These are phyloP conservation scores for Ciconia maguari DNA, from an alignment of 2,113 vertebrate species.

Conservation along the genomic window DNA sequence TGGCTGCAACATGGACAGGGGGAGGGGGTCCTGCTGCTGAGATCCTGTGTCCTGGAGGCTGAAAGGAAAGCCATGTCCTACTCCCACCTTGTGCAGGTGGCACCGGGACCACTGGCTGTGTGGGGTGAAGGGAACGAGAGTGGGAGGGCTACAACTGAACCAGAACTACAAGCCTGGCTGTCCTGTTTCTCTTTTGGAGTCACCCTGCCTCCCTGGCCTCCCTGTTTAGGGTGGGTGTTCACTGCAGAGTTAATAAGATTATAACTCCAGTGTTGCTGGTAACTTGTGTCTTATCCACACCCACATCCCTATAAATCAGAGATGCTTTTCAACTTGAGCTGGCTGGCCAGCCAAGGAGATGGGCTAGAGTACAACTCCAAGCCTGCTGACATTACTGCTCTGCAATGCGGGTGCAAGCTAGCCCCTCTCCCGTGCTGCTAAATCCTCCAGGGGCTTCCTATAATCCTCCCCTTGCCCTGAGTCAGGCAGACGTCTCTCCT, in stretches of 20 bases:
- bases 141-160: background rate
- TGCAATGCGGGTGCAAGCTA: background rate
- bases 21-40: background rate
- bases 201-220: background rate
- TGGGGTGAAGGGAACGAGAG: background rate
- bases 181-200: background rate
- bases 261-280: conserved; percentile 3
- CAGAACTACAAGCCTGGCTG: background rate
- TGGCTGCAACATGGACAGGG: background rate
- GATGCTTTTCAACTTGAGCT: background rate
- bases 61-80: background rate
- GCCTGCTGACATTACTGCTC: conserved; percentile 5
- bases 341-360: background rate
- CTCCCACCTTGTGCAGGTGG: background rate
- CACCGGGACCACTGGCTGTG: background rate
- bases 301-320: conserved; percentile 23
- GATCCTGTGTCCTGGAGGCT: background rate
- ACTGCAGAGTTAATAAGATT: conserved; percentile 38
- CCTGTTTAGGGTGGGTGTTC: background rate
- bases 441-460: background rate
- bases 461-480: background rate
- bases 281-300: conserved; percentile 14
- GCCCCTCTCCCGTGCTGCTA: background rate
- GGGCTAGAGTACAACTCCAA: background rate
- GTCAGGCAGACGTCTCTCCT: background rate